A percentile compares a stretch with the other conserved stretches of the same genome.
Conservation (phyloP, 2,113 vertebrate species). For the Heterotis niloticus region DNA sequence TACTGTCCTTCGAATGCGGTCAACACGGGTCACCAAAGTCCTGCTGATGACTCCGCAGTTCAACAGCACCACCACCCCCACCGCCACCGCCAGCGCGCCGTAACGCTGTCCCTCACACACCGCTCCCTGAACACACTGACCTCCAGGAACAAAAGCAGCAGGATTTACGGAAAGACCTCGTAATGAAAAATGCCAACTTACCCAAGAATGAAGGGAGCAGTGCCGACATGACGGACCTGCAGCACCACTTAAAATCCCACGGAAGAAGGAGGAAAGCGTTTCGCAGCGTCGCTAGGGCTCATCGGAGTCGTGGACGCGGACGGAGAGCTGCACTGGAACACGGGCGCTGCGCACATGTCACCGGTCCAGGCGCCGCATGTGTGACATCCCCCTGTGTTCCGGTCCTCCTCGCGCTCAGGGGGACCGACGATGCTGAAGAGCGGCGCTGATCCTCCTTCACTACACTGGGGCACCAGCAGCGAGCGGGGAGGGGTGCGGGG, state of each 20-base stretch:
- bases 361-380: slow-evolving; percentile 29
- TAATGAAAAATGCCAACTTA: slow-evolving; percentile 42
- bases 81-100: too few relatives aligned
- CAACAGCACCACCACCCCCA: neutral
- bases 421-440: too few relatives aligned
- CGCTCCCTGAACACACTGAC: neutral
- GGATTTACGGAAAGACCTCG: slow-evolving; percentile 9
- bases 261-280: slow-evolving; percentile 12
- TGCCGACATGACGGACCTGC: slow-evolving; percentile 42
- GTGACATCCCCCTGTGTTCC: slow-evolving; percentile 27
- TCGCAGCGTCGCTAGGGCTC: slow-evolving; percentile 21
- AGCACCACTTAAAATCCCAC: slow-evolving; percentile 35
- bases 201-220: slow-evolving; percentile 35
- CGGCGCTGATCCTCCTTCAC: too few relatives aligned
- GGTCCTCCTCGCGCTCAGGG: neutral
- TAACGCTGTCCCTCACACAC: neutral
- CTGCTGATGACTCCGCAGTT: neutral
- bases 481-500: too few relatives aligned
- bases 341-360: slow-evolving; percentile 16
- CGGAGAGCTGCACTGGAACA: slow-evolving; percentile 21
- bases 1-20: slow-evolving; percentile 1
- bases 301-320: slow-evolving; percentile 26
- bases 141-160: slow-evolving; percentile 6
- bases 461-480: too few relatives aligned
- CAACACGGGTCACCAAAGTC: slow-evolving; percentile 2